These are phyloP conservation scores for Boloria selene DNA, from an alignment of 2,888 invertebrate species.

Conservation along the genomic window DNA sequence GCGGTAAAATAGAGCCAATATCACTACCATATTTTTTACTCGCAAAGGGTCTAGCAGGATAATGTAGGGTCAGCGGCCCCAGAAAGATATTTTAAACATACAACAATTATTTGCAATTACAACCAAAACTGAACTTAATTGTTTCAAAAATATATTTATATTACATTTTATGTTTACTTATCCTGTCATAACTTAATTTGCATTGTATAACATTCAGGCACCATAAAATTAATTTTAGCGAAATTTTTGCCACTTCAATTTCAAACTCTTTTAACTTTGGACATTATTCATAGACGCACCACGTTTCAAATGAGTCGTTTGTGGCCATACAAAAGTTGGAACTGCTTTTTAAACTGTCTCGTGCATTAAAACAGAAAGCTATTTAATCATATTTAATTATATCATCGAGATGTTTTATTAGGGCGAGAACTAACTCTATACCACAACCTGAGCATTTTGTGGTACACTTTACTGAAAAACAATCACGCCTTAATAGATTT, in stretches of 20 bases:
- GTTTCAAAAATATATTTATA: not conserved
- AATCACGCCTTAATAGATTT: too few relatives aligned
- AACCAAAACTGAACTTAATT: too few relatives aligned
- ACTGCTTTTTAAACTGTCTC: conserved; percentile 10
- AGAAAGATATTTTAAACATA: too few relatives aligned
- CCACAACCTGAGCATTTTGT: too few relatives aligned
- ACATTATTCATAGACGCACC: conserved; percentile 65
- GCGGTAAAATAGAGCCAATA: too few relatives aligned
- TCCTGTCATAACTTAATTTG: not conserved
- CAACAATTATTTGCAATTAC: too few relatives aligned
- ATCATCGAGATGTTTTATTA: conserved; percentile 11
- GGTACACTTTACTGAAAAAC: too few relatives aligned
- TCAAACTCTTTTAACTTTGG: conserved; percentile 71
- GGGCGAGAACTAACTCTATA: too few relatives aligned
- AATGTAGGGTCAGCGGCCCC: too few relatives aligned
- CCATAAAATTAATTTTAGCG: conserved; percentile 65
- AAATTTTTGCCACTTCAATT: conserved; percentile 66
- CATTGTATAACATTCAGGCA: conserved; percentile 47
- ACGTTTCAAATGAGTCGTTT: conserved; percentile 60
- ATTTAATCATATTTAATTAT: conserved; percentile 11
- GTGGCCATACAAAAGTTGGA: conserved; percentile 53
- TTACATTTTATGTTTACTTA: not conserved
- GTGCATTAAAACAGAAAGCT: conserved; percentile 44
- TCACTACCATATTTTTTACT: too few relatives aligned
- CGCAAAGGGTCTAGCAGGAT: too few relatives aligned